Evolutionary conservation across 2,888 invertebrate genomes (phyloP).

Genomic region (Tetragonisca angustula): DNA sequence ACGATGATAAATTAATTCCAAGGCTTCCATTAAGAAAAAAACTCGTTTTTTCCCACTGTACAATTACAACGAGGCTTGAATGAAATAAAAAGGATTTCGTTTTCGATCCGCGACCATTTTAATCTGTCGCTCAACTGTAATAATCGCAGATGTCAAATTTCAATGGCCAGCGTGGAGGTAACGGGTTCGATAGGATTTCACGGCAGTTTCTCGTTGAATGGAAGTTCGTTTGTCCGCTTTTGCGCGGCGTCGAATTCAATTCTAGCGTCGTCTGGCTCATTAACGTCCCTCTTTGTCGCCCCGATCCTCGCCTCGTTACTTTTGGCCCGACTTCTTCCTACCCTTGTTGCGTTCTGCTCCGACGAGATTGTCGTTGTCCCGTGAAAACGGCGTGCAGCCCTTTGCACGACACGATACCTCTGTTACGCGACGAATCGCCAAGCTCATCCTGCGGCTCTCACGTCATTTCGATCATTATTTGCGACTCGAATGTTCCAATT

Average conservation of each 20-base stretch:
- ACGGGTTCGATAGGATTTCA: constrained; percentile 24
- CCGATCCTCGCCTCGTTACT: constrained; percentile 44
- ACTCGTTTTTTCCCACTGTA: too few species aligned
- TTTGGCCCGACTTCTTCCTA: background rate
- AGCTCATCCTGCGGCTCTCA: background rate
- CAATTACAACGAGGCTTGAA: too few species aligned
- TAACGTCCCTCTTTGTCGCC: constrained; percentile 59
- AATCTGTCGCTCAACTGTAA: too few species aligned
- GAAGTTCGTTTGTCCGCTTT: constrained; percentile 29
- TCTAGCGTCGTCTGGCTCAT: constrained; percentile 59
- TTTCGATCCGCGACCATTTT: background rate
- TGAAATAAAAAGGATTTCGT: background rate
- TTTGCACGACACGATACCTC: background rate
- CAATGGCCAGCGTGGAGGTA: background rate
- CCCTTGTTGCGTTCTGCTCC: background rate
- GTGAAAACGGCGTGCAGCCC: constrained; percentile 13
- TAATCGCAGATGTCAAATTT: background rate
- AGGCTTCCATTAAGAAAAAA: too few species aligned
- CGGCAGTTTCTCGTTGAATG: constrained; percentile 25
- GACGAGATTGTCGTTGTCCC: constrained; percentile 19
- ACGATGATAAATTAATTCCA: too few species aligned
- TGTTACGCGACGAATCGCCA: background rate
- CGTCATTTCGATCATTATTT: too few species aligned
- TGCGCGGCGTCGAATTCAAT: constrained; percentile 44
- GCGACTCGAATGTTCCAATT: too few species aligned